These are phyloP conservation scores for Pseudolycoriella hygida DNA, from an alignment of 2,888 invertebrate species.

Conservation along the genomic window DNA sequence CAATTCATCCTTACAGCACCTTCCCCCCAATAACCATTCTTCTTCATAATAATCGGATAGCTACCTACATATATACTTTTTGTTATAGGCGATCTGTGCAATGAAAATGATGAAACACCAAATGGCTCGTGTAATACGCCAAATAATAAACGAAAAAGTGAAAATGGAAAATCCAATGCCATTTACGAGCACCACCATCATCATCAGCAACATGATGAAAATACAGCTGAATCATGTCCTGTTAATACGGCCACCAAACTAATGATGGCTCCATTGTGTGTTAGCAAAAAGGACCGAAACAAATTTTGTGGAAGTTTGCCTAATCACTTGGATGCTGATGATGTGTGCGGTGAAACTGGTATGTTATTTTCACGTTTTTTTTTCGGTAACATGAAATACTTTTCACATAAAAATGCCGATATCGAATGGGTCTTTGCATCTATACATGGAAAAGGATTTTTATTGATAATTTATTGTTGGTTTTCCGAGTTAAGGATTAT, in stretches of 20 bases:
- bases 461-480: too few species aligned
- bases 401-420: too few species aligned
- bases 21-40: too few species aligned
- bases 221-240: conserved; percentile 3
- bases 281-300: conserved; percentile 12
- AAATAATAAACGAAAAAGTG: conserved; percentile 5
- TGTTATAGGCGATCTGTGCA: conserved; percentile 6
- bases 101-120: conserved; percentile 6
- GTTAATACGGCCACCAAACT: conserved; percentile 6
- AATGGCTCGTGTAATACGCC: conserved; percentile 6
- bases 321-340: conserved; percentile 14
- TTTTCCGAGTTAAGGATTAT: too few species aligned
- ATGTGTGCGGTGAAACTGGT: conserved; percentile 7
- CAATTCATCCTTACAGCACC: too few species aligned
- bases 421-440: too few species aligned
- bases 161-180: conserved; percentile 4
- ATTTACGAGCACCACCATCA: background rate
- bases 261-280: conserved; percentile 9
- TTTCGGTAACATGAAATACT: background rate
- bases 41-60: too few species aligned
- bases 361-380: background rate
- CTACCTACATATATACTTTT: background rate
- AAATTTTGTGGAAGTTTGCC: conserved; percentile 14
- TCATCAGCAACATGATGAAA: conserved; percentile 1
- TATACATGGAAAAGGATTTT: too few species aligned